Evolutionary conservation across 2,797 vertebrate genomes (phyloP).

Genomic region (Acipenser ruthenus): DNA sequence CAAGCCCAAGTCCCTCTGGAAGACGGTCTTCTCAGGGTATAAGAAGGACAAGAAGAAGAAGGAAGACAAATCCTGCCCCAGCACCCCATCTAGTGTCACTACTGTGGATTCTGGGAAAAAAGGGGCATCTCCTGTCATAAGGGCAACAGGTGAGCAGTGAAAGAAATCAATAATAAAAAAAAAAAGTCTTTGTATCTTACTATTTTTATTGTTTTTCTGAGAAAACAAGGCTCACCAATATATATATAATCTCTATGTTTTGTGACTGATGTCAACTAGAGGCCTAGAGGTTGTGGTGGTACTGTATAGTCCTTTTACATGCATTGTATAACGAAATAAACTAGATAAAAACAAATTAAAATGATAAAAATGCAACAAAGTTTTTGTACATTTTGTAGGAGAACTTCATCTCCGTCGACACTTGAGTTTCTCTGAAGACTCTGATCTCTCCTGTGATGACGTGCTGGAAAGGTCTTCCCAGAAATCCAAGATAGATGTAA

Average conservation of each 20-base stretch:
- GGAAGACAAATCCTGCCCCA: conserved; percentile 78
- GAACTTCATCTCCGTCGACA: conserved; percentile 79
- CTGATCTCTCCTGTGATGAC: conserved; percentile 92
- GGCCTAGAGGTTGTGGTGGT: too few species aligned
- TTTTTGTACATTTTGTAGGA: conserved; percentile 27
- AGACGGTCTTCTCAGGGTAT: conserved; percentile 90
- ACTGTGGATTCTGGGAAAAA: conserved; percentile 78
- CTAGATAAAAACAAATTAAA: too few species aligned
- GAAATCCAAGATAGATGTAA: conserved; percentile 89
- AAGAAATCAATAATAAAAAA: too few species aligned
- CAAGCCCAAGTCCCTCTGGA: conserved; percentile 91
- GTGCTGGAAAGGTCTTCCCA: conserved; percentile 86
- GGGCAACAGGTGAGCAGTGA: conserved; percentile 63
- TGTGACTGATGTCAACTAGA: too few species aligned
- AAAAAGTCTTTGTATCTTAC: too few species aligned
- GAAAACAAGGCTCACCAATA: too few species aligned
- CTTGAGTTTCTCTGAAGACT: conserved; percentile 92
- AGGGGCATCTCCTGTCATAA: conserved; percentile 52
- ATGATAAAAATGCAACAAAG: too few species aligned
- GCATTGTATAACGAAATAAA: too few species aligned
- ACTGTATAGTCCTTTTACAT: too few species aligned
- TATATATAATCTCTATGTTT: too few species aligned
- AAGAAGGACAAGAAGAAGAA: conserved; percentile 97
- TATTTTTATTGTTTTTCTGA: too few species aligned
- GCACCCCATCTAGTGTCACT: conserved; percentile 81